phyloP scores from a whole-genome alignment of 2,888 invertebrate genomes.

The Synergus japonicus region DNA sequence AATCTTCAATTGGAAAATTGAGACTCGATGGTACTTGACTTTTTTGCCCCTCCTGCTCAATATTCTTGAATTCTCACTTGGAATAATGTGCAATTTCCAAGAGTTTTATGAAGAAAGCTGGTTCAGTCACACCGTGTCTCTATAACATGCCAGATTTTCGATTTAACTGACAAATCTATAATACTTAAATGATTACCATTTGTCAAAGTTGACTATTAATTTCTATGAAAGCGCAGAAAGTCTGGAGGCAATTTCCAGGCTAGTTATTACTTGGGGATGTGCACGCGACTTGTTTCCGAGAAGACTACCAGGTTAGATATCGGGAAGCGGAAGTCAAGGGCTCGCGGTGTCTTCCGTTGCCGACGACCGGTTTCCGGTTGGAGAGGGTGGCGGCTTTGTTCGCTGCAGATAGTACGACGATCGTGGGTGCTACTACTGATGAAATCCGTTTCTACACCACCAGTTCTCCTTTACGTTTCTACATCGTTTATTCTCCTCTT shows the following conservation, averaged over 20 bases:
- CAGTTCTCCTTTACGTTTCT: slow-evolving; percentile 5
- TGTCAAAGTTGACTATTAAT: background rate
- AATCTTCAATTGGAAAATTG: slow-evolving; percentile 31
- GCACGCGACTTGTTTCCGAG: slow-evolving; percentile 34
- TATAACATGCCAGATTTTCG: too few species aligned
- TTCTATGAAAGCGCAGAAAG: background rate
- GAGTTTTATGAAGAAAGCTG: too few species aligned
- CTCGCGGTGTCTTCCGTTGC: slow-evolving; percentile 40
- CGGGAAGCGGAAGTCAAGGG: slow-evolving; percentile 53
- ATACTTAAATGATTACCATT: background rate
- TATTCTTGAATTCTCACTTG: background rate
- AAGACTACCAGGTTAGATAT: slow-evolving; percentile 25
- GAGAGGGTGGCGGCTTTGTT: slow-evolving; percentile 18
- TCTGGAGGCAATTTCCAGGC: slow-evolving; percentile 60
- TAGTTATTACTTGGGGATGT: slow-evolving; percentile 63
- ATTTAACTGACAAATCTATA: too few species aligned
- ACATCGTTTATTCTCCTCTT: slow-evolving; percentile 19
- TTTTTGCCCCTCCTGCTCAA: background rate
- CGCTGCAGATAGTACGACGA: slow-evolving; percentile 19
- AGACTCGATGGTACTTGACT: slow-evolving; percentile 11
- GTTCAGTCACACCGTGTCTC: too few species aligned
- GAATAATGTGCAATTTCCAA: background rate
- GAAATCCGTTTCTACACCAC: slow-evolving; percentile 6
- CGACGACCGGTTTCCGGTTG: slow-evolving; percentile 28
- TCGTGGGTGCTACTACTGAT: background rate